A percentile compares a stretch with the other conserved stretches of the same genome.
phyloP scores from a whole-genome alignment of 2,113 vertebrate species.

The Illadopsis cleaveri region DNA sequence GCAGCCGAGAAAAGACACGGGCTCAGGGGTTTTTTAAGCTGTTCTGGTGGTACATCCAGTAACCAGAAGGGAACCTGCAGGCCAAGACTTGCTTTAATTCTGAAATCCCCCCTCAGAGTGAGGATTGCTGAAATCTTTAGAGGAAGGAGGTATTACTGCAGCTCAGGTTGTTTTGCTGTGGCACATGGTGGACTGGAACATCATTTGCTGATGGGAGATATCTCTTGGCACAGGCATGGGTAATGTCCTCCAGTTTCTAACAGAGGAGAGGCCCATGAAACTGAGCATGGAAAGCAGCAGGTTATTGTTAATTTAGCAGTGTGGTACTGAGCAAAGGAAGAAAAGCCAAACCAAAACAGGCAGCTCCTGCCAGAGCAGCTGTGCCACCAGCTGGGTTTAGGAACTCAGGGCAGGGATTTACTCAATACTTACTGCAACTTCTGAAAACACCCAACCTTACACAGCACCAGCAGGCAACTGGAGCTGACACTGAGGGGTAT shows the following conservation, averaged over 20 bases:
- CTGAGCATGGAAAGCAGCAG: background rate
- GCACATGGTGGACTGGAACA: fast-evolving
- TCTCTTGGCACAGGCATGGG: background rate
- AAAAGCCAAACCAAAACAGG: background rate
- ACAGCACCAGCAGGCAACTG: fast-evolving
- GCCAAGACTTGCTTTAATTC: background rate
- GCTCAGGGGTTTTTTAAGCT: background rate
- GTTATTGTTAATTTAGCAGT: background rate
- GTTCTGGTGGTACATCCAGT: background rate
- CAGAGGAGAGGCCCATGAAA: background rate
- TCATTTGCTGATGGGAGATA: background rate
- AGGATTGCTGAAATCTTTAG: background rate
- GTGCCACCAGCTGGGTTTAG: background rate
- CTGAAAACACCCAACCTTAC: background rate
- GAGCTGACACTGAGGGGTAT: fast-evolving
- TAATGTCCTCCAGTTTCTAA: background rate
- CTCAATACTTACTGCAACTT: background rate
- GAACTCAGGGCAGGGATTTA: background rate
- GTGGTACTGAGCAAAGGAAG: background rate
- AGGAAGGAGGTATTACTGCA: background rate
- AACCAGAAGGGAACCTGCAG: background rate
- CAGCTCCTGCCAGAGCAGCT: background rate
- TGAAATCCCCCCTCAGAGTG: background rate
- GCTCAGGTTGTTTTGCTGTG: background rate
- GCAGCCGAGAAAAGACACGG: background rate